Evolutionary conservation across 2,888 invertebrate genomes (phyloP).

Genomic region (Notocelia uddmanniana): DNA sequence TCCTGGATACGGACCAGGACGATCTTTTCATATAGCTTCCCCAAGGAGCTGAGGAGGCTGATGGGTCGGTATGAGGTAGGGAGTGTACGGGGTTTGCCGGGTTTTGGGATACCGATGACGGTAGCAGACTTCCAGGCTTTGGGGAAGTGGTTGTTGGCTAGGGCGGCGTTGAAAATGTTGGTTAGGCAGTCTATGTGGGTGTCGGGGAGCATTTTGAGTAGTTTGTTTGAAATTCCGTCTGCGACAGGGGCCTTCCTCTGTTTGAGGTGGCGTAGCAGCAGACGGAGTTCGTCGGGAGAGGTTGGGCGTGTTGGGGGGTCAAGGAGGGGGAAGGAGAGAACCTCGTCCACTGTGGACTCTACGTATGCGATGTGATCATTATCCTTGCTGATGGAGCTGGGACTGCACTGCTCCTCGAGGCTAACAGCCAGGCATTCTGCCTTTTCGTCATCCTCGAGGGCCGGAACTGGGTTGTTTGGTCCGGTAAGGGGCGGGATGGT

Average conservation of each 20-base stretch:
- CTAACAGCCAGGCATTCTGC: neutral
- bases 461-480: neutral
- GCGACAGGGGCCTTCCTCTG: neutral
- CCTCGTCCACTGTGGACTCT: rapidly evolving
- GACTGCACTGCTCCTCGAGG: neutral
- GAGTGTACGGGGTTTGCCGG: neutral
- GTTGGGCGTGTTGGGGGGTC: neutral
- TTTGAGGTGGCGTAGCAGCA: neutral
- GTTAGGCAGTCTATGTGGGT: neutral
- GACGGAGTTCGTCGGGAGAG: rapidly evolving
- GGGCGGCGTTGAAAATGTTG: neutral
- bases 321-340: neutral
- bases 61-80: neutral
- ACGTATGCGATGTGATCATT: rapidly evolving
- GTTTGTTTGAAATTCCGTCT: neutral
- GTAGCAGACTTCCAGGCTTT: neutral
- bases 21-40: slow-evolving; percentile 9
- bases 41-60: neutral
- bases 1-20: neutral
- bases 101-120: slow-evolving; percentile 24
- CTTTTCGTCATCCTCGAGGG: slow-evolving; percentile 12
- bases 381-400: neutral
- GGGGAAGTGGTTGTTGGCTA: neutral
- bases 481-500: slow-evolving; percentile 5
- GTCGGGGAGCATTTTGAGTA: neutral